phyloP scores from a whole-genome alignment of 2,797 vertebrate species.

The Enteromius thamalakanensis region DNA sequence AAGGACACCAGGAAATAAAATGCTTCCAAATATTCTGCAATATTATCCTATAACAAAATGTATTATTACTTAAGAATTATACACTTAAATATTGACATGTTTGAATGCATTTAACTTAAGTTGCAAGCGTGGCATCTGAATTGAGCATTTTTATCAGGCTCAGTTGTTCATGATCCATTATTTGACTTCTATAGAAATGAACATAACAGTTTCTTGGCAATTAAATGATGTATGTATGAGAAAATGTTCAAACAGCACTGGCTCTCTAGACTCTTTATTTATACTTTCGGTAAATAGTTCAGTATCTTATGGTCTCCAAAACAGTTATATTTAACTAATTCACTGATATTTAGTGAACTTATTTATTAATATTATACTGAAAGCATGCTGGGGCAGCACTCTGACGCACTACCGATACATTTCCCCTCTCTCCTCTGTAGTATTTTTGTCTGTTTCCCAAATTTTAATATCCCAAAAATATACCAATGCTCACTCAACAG shows the following conservation, averaged over 20 bases:
- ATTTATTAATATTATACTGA: background rate
- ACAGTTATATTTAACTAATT: background rate
- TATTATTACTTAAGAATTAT: background rate
- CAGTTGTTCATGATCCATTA: background rate
- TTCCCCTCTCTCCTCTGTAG: background rate
- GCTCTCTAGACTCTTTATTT: background rate
- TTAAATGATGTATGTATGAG: no score
- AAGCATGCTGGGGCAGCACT: no score
- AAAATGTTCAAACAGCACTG: background rate
- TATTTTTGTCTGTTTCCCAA: background rate
- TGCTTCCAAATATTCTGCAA: background rate
- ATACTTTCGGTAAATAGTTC: background rate
- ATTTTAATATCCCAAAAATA: background rate
- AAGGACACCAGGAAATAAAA: background rate
- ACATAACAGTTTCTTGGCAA: background rate
- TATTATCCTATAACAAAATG: background rate
- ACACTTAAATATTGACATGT: background rate
- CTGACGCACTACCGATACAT: background rate
- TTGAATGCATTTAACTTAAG: background rate
- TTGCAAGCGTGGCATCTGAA: background rate
- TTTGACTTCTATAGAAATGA: background rate
- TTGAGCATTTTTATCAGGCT: background rate
- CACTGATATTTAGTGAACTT: background rate
- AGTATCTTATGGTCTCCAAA: background rate
- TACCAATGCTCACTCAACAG: constrained; percentile 65